Base-by-base conservation (phyloP, 2,797 vertebrate species). In the Sebastes matsubarae region DNA sequence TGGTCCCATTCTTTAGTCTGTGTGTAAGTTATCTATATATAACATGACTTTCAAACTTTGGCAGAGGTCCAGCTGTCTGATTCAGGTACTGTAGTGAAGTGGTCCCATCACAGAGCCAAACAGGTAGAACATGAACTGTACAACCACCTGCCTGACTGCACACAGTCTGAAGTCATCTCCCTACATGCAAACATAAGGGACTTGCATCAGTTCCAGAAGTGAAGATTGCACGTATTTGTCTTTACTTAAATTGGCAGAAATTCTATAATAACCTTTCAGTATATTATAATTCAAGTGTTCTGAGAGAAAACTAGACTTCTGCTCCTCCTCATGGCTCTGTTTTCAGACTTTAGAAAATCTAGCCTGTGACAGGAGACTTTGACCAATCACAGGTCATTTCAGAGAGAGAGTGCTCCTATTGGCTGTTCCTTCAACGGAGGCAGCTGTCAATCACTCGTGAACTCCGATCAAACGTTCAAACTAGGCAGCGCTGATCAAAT, bases 21-120 rank as follows among this genome's bases (percentile, higher is more conserved):
- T 68, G 30, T 72, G 68, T 58, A 25, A 22, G 13, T 18, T 65
- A 11, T 11, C 54, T 60, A 79, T 67, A 77, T 71, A 77, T 66
- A 64, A 70, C 29, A 59, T 57, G 68, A 73, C 67, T 84, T 46
- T 69, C 12, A 24, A 18, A 79, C 34, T 66, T 66, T 82, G 84
- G 83, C 81, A 52, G 36, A 61, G 52, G 59, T 81, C 84, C 87
- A 92, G 84, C 52, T 84, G 80, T 87, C 80, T 90, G 60, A 55
- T 77, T 75, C 18, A n/a, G 8, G 20, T 54, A 54, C 77, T 77
- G 54, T 24, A 30, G 64, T 69, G 55, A 78, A 77, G 63, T 25
- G 18, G 77, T 77, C 32, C 70, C 63, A 38, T 52, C 55, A 36
- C 36, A 70, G 80, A 67, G 14, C 42, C 65, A 66, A 66, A 76